phyloP scores from a whole-genome alignment of 1,140 invertebrate genomes.

The Eupristina koningsbergeri region DNA sequence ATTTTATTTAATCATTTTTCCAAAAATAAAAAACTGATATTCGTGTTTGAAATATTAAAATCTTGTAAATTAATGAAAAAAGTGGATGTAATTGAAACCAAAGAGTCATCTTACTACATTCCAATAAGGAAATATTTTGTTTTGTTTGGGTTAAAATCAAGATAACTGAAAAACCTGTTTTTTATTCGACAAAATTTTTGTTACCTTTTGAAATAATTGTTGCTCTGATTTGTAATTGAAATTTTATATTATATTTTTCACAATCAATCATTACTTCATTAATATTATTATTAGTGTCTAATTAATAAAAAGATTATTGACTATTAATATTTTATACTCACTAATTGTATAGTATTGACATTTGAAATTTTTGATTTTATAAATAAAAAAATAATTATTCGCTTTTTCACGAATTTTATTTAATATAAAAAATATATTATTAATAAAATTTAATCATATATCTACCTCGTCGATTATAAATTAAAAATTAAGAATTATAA shows the following conservation, averaged over 20 bases:
- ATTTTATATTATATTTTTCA: not conserved
- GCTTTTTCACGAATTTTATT: too few relatives aligned
- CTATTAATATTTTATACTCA: too few relatives aligned
- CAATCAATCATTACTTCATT: not conserved
- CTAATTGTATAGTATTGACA: too few relatives aligned
- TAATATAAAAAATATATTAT: too few relatives aligned
- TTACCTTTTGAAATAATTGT: constrained; percentile 8
- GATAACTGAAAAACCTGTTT: not conserved
- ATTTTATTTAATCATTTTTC: not conserved
- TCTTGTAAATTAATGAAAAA: not conserved
- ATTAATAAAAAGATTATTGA: not conserved
- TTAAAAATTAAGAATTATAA: not conserved
- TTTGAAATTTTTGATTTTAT: too few relatives aligned
- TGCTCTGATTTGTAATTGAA: not conserved
- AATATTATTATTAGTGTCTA: not conserved
- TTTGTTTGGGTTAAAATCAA: not conserved
- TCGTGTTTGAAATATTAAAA: not conserved
- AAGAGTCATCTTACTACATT: constrained; percentile 4
- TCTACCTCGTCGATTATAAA: not conserved
- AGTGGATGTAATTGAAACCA: not conserved
- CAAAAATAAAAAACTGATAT: not conserved
- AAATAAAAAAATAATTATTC: too few relatives aligned
- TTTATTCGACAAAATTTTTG: constrained; percentile 11
- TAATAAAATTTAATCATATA: too few relatives aligned
- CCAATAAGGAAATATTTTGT: not conserved